Conservation (phyloP, 1,140 invertebrate genomes). For the Diabrotica virgifera region DNA sequence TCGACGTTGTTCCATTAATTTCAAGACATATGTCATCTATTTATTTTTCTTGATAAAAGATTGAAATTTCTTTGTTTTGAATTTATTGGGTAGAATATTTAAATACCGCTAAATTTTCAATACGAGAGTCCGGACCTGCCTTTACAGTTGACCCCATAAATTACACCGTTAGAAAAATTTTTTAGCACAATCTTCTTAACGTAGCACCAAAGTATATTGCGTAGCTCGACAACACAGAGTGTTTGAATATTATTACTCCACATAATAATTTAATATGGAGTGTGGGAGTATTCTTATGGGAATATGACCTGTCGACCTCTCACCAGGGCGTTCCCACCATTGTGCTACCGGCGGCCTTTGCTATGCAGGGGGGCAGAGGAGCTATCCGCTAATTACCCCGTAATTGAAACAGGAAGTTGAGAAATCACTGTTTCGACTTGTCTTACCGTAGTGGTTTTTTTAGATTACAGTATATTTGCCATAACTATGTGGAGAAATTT, state of each 20-base stretch:
- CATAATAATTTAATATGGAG: slow-evolving; percentile 42
- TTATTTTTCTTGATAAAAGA: too few species aligned
- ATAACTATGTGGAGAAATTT: background rate
- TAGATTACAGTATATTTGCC: background rate
- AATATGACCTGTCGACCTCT: slow-evolving; percentile 48
- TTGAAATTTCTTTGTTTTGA: too few species aligned
- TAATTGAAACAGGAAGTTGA: slow-evolving; percentile 48
- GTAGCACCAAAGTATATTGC: slow-evolving; percentile 7
- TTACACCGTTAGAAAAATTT: background rate
- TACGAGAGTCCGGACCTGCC: slow-evolving; percentile 9
- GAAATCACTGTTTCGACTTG: slow-evolving; percentile 24
- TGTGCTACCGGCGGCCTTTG: slow-evolving; percentile 41
- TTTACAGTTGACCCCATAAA: slow-evolving; percentile 2
- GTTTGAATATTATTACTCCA: slow-evolving; percentile 32
- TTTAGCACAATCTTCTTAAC: slow-evolving; percentile 2
- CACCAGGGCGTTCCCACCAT: slow-evolving; percentile 48
- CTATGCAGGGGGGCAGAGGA: slow-evolving; percentile 23
- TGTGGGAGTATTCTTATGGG: slow-evolving; percentile 49
- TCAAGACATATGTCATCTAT: too few species aligned
- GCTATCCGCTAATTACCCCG: slow-evolving; percentile 41
- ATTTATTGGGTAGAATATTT: background rate
- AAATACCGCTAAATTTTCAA: slow-evolving; percentile 9
- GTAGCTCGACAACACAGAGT: slow-evolving; percentile 21
- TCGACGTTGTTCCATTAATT: too few species aligned
- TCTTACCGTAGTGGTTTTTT: background rate